Evolutionary conservation across 2,797 vertebrate genomes (phyloP).

Genomic region (Lacerta agilis): DNA sequence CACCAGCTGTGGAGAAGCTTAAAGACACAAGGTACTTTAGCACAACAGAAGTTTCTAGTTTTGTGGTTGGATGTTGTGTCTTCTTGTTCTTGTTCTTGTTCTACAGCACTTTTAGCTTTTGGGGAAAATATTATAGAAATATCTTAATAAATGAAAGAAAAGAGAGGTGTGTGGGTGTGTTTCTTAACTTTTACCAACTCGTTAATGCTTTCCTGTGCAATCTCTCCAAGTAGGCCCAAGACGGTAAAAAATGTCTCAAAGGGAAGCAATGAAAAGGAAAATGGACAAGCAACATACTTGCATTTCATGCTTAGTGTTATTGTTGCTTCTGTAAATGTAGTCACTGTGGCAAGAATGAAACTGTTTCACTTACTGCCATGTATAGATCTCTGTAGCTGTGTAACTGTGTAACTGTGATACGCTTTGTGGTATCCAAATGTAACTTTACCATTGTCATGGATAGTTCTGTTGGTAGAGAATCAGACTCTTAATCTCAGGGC

Average conservation of each 20-base stretch:
- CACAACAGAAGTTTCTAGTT: not conserved
- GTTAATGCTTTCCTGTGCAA: not conserved
- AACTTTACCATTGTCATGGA: not conserved
- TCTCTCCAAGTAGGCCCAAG: not conserved
- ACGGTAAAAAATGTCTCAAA: not conserved
- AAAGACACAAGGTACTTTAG: not conserved
- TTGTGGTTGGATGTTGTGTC: not conserved
- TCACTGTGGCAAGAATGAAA: not conserved
- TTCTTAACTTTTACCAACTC: no score
- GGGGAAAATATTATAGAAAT: not conserved
- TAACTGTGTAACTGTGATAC: not conserved
- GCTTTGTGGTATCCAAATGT: not conserved
- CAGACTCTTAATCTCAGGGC: not conserved
- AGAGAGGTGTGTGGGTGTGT: not conserved
- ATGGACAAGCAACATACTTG: not conserved
- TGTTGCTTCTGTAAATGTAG: not conserved
- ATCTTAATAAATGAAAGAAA: not conserved
- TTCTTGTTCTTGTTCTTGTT: not conserved
- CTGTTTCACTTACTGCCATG: not conserved
- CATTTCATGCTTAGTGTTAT: not conserved
- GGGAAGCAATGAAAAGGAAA: not conserved
- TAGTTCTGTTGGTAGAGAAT: not conserved
- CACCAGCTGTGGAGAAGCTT: not conserved
- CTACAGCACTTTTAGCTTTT: not conserved
- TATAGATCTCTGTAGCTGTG: not conserved